Evolutionary conservation across 2,888 invertebrate genomes (phyloP), one percentile per base, ranked within the genome.

Genomic region (Leistus spinibarbis): DNA sequence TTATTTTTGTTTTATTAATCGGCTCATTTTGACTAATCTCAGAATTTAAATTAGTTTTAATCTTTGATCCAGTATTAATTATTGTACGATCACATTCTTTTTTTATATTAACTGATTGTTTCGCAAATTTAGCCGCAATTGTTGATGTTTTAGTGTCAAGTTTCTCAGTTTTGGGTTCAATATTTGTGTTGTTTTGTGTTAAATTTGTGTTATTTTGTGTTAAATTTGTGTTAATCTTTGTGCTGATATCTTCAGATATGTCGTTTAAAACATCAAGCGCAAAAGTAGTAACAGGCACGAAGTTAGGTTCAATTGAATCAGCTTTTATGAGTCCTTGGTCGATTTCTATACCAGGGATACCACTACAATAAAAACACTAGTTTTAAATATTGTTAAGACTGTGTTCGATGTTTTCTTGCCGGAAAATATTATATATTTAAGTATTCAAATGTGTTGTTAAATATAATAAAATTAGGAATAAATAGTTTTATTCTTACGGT

Each of bases 301-400:
- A 89, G 53, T 78, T 16, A 40, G 77, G 65, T 10, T 63, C 64
- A 76, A 82, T 82, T 17, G 79, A 73, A 1, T 78, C 78, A 62
- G 84, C 77, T 78, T 81, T 82, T 27, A 80, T 78, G 16, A 84
- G 79, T 16, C 83, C 82, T 76, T 91, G 85, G 80, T 90, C 88
- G 23, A 91, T 82, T 83, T 88, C 89, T 80, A 89, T 88, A 1
- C 91, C 91, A 76, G 89, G 86, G 57, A 85, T 83, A 22, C 88
- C 83, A 20, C 84, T 85, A 75, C 68, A 81, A 82, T 57, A 13
- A 56, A 72, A 3, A 20, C 13, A 57, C 17, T 57, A 67, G 20
- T 64, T 69, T 16, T 9, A 40, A 22, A 67, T 40, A 13, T 57
- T 13, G n/a, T n/a, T n/a, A n/a, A n/a, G 65, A 3, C 64, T 20